phyloP scores from a whole-genome alignment of 92 coral and sea anemone species.

The Zoanthus sansibaricus region DNA sequence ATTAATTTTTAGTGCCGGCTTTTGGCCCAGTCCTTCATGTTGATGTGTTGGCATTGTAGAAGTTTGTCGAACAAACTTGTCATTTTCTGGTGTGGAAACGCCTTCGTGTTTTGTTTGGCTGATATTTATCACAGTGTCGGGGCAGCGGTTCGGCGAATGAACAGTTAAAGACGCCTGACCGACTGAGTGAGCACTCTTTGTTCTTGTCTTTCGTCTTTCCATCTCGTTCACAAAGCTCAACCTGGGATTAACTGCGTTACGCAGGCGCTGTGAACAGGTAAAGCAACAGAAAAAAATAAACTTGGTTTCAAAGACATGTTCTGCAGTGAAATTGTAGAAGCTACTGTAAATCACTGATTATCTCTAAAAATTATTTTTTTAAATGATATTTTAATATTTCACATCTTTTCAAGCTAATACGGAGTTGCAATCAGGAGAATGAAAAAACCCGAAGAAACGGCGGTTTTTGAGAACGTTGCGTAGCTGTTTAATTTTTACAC shows the following conservation, averaged over 20 bases:
- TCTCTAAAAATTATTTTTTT: no score
- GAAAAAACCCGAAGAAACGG: no score
- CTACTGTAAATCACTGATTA: no score
- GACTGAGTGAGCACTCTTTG: not conserved
- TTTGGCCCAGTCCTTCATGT: not conserved
- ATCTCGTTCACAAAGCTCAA: constrained; percentile 21
- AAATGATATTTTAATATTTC: no score
- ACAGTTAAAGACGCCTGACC: constrained; percentile 8
- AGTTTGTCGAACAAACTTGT: not conserved
- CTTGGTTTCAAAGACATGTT: not conserved
- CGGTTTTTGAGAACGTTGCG: no score
- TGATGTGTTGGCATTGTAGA: not conserved
- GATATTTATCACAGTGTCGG: constrained; percentile 4
- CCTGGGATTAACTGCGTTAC: constrained; percentile 41
- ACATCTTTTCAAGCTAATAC: no score
- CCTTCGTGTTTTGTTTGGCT: not conserved
- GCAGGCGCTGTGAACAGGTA: constrained; percentile 12
- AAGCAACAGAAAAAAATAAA: not conserved
- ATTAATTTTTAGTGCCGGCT: not conserved
- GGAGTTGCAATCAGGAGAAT: no score
- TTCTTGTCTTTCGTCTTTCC: constrained; percentile 14
- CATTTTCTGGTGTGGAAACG: not conserved
- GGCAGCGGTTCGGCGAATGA: constrained; percentile 22
- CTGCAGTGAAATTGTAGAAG: no score
- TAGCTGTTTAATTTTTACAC: no score